A percentile compares a stretch with the other conserved stretches of the same genome.
Conservation (phyloP, 2,888 invertebrate genomes). For the Drosophila quasianomalipes region DNA sequence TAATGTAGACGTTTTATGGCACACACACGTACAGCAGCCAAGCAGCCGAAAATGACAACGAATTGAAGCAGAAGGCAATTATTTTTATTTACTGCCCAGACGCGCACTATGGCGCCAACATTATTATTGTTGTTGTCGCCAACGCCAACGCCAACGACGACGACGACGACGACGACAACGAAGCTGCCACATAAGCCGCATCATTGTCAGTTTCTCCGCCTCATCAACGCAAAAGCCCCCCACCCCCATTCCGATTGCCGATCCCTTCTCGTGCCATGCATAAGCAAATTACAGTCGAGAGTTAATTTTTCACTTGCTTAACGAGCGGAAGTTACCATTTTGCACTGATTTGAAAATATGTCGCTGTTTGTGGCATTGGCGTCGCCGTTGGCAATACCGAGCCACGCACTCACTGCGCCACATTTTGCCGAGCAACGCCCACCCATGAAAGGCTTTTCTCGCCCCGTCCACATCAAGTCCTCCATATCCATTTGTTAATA, state of each 20-base stretch:
- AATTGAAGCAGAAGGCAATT: constrained; percentile 83
- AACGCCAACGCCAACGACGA: constrained; percentile 26
- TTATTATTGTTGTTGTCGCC: constrained; percentile 68
- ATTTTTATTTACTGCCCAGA: constrained; percentile 84
- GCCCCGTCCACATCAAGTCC: neutral
- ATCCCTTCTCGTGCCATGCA: constrained; percentile 52
- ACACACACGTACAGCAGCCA: constrained; percentile 26
- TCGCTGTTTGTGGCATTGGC: constrained; percentile 78
- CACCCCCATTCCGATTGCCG: constrained; percentile 8
- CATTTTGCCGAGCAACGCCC: constrained; percentile 29
- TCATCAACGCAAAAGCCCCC: constrained; percentile 44
- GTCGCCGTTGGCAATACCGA: constrained; percentile 61
- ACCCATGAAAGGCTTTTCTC: neutral
- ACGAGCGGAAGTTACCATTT: constrained; percentile 84
- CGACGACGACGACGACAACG: constrained; percentile 8
- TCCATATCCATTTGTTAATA: constrained; percentile 69
- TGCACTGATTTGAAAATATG: constrained; percentile 84
- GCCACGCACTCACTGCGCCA: constrained; percentile 8
- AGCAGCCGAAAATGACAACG: constrained; percentile 69
- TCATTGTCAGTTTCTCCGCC: constrained; percentile 72
- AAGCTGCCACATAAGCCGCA: constrained; percentile 75
- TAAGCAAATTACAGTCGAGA: constrained; percentile 79
- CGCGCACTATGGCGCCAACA: constrained; percentile 83
- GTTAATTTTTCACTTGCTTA: constrained; percentile 85
- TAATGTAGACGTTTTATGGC: constrained; percentile 72